Percentiles rank a stretch among this genome's conserved stretches.
Conservation (phyloP, 2,888 invertebrate species). For the Sicus ferrugineus region DNA sequence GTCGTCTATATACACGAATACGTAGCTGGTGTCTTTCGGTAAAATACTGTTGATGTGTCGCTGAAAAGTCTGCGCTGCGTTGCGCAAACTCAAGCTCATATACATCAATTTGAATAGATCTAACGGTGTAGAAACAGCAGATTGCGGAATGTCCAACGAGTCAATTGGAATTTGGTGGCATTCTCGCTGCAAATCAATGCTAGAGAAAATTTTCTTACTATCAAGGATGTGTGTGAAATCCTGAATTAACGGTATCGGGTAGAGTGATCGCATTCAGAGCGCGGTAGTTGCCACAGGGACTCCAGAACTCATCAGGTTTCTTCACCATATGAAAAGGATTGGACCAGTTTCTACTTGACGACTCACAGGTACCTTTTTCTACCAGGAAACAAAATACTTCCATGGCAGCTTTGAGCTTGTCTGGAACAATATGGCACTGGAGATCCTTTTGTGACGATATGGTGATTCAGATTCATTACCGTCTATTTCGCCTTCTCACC, state of each 20-base stretch:
- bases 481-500: too few species aligned
- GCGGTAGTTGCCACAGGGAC: not conserved
- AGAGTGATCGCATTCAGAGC: not conserved
- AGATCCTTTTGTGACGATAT: not conserved
- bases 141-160: not conserved
- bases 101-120: not conserved
- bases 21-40: not conserved
- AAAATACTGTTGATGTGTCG: not conserved
- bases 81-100: not conserved
- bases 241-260: not conserved
- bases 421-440: too few species aligned
- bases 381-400: slow-evolving; percentile 31
- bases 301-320: not conserved
- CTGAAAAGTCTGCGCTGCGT: not conserved
- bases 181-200: slow-evolving; percentile 48
- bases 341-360: slow-evolving; percentile 59
- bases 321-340: slow-evolving; percentile 48
- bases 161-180: slow-evolving; percentile 42
- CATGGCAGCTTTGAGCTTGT: too few species aligned
- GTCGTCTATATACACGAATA: not conserved
- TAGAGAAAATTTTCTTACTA: slow-evolving; percentile 46
- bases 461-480: too few species aligned
- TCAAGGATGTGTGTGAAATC: slow-evolving; percentile 41
- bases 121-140: not conserved
- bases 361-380: slow-evolving; percentile 59